A percentile compares a stretch with the other conserved stretches of the same genome.
phyloP scores from a whole-genome alignment of 2,888 invertebrate species.

The Drosophila mimica region DNA sequence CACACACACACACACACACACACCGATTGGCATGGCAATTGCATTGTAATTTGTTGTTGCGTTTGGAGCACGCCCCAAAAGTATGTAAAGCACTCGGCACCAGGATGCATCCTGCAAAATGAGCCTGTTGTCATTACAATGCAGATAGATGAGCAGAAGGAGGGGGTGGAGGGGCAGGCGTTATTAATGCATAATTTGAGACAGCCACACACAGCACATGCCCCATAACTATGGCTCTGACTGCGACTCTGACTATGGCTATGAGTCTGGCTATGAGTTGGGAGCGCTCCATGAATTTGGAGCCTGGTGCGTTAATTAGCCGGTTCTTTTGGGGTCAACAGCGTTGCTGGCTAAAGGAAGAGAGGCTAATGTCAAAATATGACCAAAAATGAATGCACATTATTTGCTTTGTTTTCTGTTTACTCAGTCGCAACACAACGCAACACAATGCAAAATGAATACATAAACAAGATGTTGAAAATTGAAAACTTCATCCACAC shows the following conservation, averaged over 20 bases:
- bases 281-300: constrained; percentile 13
- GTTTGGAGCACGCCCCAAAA: constrained; percentile 38
- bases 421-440: background rate
- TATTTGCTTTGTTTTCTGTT: background rate
- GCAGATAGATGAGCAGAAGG: background rate
- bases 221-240: background rate
- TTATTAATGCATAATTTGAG: constrained; percentile 73
- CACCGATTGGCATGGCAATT: constrained; percentile 47
- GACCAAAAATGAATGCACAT: background rate
- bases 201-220: constrained; percentile 19
- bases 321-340: constrained; percentile 37
- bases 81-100: constrained; percentile 49
- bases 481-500: background rate
- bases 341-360: background rate
- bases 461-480: background rate
- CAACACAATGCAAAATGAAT: background rate
- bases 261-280: background rate
- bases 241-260: background rate
- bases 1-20: constrained; percentile 14
- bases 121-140: constrained; percentile 45
- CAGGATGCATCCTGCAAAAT: constrained; percentile 46
- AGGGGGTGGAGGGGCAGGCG: constrained; percentile 23
- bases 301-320: constrained; percentile 62
- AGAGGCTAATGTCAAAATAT: background rate
- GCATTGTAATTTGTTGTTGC: constrained; percentile 72